Percentiles rank a stretch among this genome's conserved stretches.
Conservation (phyloP, 2,888 invertebrate species). For the Myopa tessellatipennis region DNA sequence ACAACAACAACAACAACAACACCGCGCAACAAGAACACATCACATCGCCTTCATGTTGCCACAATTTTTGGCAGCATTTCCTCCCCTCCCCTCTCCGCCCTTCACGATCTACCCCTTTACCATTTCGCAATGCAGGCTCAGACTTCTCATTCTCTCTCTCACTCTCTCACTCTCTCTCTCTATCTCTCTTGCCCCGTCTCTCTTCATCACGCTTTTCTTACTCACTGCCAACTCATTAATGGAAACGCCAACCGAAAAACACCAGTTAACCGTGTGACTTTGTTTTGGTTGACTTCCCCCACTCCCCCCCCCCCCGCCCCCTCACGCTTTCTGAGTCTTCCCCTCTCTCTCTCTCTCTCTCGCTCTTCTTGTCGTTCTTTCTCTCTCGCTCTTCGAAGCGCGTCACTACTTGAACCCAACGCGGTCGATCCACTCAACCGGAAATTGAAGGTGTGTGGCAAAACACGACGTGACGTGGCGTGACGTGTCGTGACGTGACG, state of each 20-base stretch:
- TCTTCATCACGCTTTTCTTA: too few species aligned
- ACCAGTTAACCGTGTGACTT: conserved; percentile 26
- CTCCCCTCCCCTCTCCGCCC: background rate
- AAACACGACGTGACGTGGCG: conserved; percentile 63
- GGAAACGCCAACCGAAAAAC: conserved; percentile 23
- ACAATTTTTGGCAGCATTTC: background rate
- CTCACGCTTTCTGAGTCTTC: background rate
- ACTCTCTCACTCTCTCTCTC: too few species aligned
- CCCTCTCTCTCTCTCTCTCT: background rate
- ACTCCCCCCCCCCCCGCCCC: background rate
- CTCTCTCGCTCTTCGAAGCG: background rate
- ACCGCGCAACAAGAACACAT: background rate
- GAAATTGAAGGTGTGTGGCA: conserved; percentile 69
- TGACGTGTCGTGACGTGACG: conserved; percentile 60
- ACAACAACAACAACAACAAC: background rate
- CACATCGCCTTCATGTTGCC: background rate
- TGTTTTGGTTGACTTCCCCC: background rate
- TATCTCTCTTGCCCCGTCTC: background rate
- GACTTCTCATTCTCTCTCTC: background rate
- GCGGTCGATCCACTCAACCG: conserved; percentile 53
- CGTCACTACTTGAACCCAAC: background rate
- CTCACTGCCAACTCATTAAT: background rate
- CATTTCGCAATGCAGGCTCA: background rate
- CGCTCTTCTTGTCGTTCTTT: too few species aligned
- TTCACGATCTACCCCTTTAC: too few species aligned